Evolutionary conservation across 2,888 invertebrate species (phyloP).

Genomic region (Scaptomyza caliginosa): DNA sequence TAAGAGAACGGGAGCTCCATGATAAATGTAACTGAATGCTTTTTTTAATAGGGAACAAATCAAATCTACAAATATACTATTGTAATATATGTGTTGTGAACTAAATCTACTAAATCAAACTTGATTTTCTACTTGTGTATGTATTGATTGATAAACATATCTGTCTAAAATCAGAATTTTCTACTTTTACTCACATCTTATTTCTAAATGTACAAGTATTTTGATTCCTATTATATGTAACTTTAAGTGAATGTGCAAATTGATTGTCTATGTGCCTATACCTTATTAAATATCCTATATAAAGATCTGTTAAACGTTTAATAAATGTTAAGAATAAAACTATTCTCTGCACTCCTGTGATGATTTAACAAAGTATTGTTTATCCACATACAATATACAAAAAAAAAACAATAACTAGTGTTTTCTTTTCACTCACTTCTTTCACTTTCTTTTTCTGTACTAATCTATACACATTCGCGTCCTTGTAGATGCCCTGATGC

Average conservation of each 20-base stretch:
- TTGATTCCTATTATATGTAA: constrained; percentile 23
- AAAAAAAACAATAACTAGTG: constrained; percentile 28
- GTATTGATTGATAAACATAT: constrained; percentile 44
- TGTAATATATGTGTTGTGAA: constrained; percentile 53
- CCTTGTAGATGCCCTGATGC: constrained; percentile 49
- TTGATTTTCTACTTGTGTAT: constrained; percentile 16
- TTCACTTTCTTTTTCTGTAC: constrained; percentile 9
- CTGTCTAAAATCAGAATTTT: constrained; percentile 27
- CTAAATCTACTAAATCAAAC: constrained; percentile 30
- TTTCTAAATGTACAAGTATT: constrained; percentile 25
- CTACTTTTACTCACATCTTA: constrained; percentile 15
- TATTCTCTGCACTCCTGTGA: constrained; percentile 71
- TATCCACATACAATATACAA: constrained; percentile 34
- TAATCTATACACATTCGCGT: neutral
- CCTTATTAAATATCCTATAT: constrained; percentile 20
- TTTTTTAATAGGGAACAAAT: constrained; percentile 53
- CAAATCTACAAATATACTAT: constrained; percentile 16
- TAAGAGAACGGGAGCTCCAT: constrained; percentile 34
- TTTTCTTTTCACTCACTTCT: constrained; percentile 34
- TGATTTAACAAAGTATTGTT: constrained; percentile 49
- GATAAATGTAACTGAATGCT: constrained; percentile 42
- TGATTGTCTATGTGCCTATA: constrained; percentile 44
- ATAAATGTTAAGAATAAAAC: constrained; percentile 59
- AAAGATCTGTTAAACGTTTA: constrained; percentile 26
- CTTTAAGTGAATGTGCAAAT: constrained; percentile 48